Evolutionary conservation across 1,140 invertebrate species (phyloP).

Genomic region (Asbolus verrucosus): DNA sequence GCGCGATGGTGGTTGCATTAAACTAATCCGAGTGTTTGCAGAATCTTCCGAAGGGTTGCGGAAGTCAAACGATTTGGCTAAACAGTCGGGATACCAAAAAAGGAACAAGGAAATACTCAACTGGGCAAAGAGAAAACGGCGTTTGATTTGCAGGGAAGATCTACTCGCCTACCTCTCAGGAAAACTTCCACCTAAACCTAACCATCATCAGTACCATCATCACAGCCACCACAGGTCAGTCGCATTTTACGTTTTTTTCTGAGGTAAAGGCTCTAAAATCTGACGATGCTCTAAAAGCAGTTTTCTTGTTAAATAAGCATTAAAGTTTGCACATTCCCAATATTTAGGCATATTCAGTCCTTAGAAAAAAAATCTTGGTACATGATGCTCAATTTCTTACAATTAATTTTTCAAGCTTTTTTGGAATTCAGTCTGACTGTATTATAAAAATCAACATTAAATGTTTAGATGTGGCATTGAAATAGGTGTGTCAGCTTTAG

Average conservation of each 20-base stretch:
- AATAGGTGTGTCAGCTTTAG: too few relatives aligned
- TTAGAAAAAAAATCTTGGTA: too few relatives aligned
- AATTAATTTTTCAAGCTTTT: too few relatives aligned
- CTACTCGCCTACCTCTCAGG: slow-evolving; percentile 83
- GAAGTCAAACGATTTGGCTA: slow-evolving; percentile 76
- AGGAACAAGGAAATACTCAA: slow-evolving; percentile 81
- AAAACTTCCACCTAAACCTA: slow-evolving; percentile 70
- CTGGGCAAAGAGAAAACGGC: slow-evolving; percentile 81
- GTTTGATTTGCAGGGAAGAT: slow-evolving; percentile 80
- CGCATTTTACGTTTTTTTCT: background rate
- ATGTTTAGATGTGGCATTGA: too few relatives aligned
- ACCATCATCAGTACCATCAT: slow-evolving; percentile 60
- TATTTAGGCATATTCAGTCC: too few relatives aligned
- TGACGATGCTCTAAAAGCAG: too few relatives aligned
- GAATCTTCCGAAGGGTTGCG: slow-evolving; percentile 81
- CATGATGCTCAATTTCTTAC: too few relatives aligned
- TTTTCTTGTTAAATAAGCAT: too few relatives aligned
- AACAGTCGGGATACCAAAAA: slow-evolving; percentile 80
- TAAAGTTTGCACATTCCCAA: too few relatives aligned
- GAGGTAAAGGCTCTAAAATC: too few relatives aligned
- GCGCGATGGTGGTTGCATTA: background rate
- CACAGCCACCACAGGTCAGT: slow-evolving; percentile 54
- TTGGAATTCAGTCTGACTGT: too few relatives aligned
- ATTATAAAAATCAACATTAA: too few relatives aligned
- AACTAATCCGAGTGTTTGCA: slow-evolving; percentile 63